Conservation (phyloP, 1,140 invertebrate genomes). For the Ericerus pela region DNA sequence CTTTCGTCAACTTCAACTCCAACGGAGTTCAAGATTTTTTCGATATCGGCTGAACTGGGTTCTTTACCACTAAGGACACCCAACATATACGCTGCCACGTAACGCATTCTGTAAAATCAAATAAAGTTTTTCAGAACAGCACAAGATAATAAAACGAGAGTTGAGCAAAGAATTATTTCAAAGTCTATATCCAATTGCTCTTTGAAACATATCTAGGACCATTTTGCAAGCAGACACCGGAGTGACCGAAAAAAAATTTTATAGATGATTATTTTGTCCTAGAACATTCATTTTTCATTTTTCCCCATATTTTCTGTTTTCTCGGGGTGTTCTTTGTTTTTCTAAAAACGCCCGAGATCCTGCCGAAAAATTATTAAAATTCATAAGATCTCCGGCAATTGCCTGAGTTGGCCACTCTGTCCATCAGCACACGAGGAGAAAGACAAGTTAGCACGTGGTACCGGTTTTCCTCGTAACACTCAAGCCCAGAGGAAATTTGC, state of each 20-base stretch:
- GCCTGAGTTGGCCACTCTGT: too few relatives aligned
- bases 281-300: too few relatives aligned
- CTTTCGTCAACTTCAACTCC: constrained; percentile 83
- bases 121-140: neutral
- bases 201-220: neutral
- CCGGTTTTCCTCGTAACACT: neutral
- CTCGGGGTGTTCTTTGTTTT: too few relatives aligned
- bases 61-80: constrained; percentile 79
- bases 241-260: neutral
- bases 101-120: constrained; percentile 71
- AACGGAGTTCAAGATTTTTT: constrained; percentile 89
- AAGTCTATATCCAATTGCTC: neutral
- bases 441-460: neutral
- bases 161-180: neutral
- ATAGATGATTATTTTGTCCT: neutral
- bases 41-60: constrained; percentile 66
- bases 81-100: constrained; percentile 96
- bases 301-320: too few relatives aligned
- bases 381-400: too few relatives aligned
- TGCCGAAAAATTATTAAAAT: too few relatives aligned
- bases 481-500: neutral
- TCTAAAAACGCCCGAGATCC: too few relatives aligned
- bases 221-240: neutral
- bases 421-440: too few relatives aligned
- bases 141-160: neutral